These are phyloP conservation scores for Dolichallabes microphthalmus DNA, from an alignment of 2,113 vertebrate genomes.

Conservation along the genomic window DNA sequence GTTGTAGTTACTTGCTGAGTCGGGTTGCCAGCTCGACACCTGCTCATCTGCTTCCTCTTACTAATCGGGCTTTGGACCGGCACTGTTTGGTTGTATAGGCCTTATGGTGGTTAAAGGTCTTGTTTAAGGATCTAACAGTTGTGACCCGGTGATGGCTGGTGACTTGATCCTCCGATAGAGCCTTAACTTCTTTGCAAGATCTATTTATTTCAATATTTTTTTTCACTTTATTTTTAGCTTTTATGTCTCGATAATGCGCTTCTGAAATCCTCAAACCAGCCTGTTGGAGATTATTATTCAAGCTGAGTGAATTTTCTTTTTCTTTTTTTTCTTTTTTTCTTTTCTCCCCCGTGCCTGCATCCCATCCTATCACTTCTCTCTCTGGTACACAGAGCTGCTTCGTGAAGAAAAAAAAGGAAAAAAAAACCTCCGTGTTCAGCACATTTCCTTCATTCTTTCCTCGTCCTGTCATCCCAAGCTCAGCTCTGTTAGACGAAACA, in stretches of 20 bases:
- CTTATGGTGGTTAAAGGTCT: too few relatives aligned
- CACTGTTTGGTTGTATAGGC: too few relatives aligned
- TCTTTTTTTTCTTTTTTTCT: neutral
- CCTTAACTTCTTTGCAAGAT: too few relatives aligned
- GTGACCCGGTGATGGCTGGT: too few relatives aligned
- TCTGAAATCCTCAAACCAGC: neutral
- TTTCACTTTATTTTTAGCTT: neutral
- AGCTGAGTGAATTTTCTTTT: neutral
- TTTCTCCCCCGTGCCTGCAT: neutral
- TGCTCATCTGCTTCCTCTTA: too few relatives aligned
- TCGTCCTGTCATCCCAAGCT: neutral
- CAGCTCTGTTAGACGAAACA: neutral
- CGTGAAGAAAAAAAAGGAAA: neutral
- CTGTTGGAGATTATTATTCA: neutral
- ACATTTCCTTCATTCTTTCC: slow-evolving; percentile 33
- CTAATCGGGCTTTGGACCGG: too few relatives aligned
- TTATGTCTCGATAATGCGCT: neutral
- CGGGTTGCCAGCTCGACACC: too few relatives aligned
- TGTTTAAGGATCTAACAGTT: too few relatives aligned
- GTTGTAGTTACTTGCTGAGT: too few relatives aligned
- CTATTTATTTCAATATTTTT: too few relatives aligned
- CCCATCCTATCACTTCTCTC: neutral
- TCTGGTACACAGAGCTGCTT: neutral
- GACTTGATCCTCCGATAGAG: too few relatives aligned
- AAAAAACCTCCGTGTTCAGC: slow-evolving; percentile 9